Evolutionary conservation across 1,140 invertebrate genomes (phyloP), one percentile per base, ranked within the genome.

Genomic region (Schmidtea mediterranea): DNA sequence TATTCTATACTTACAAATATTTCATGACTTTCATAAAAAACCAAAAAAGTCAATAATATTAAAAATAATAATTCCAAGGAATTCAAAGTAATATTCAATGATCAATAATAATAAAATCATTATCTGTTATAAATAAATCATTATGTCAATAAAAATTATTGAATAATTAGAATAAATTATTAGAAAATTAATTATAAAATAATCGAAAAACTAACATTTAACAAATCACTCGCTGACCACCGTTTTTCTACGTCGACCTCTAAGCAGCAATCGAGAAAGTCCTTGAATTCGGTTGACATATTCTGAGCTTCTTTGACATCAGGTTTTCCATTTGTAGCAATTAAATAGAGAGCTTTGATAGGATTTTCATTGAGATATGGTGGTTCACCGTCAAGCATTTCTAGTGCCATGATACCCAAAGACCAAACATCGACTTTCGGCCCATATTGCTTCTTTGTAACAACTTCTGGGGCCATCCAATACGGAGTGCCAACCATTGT

Each of bases 201-300:
- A 6, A 15, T 15, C 39, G 6, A 41, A 15, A 94, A 94, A 21
- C 82, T 80, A 73, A 94, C 86, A 52, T 83, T 75, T 40, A 97
- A 68, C 47, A 95, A 67, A 61, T 90, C 82, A 19, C 76, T 74
- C 8, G 89, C 87, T 0, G 83, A 79, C 8, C 82, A 82, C 57
- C 89, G 66, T 67, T 87, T 79, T 0, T 76, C 75, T 21, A 86
- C 82, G 71, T 95, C 87, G 23, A 86, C 72, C 58, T 39, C 47
- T 46, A 48, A 24, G 24, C 46, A 48, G 12, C 36, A 22, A 22
- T 48, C 24, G 13, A 48, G n/a, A 24, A 48, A 48, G 24, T 48
- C 46, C 9, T 32, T 39, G n/a, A 48, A 15, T 18, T 32, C 46
- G 6, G 13, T 18, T 18, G 43, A 45, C 13, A 24, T 16, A 13